Base-by-base conservation (phyloP, 2,888 invertebrate species). In the Sarcophaga rosellei region DNA sequence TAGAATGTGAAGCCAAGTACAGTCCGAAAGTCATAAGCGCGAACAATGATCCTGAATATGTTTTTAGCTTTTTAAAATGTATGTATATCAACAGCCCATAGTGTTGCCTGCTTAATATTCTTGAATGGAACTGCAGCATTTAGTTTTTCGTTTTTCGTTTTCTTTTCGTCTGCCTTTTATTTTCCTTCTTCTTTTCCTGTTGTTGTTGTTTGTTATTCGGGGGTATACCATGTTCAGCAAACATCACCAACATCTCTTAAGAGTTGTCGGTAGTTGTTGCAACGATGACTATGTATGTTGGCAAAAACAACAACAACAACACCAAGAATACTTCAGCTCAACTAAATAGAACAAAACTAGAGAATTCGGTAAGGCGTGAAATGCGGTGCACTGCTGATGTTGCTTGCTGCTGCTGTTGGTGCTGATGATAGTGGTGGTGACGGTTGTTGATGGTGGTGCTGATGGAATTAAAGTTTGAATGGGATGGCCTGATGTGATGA, bases 221-320 rank as follows among this genome's bases (percentile, higher is more conserved):
- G 17, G 47, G 53, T 53, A 25, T 53, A 72, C 45, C 47, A 45
- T 77, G 47, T 77, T 82, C 23, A 72, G 44, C 77, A 82, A 75
- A 84, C 77, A 69, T 72, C 68, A 76, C 20, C 76, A 81, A 83
- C 75, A 86, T 84, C 77, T 86, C 78, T 75, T 72, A 59, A 74
- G 76, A 86, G 81, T 70, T 77, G 82, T 84, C 61, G 83, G 75
- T 81, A 76, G 65, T 82, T 70, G 73, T 85, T 66, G 70, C 69
- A 70, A 70, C 63, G 59, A 59, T 57, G 73, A 79, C 57, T 15
- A 53, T 53, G 17, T 15, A 53, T 53, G 17, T 53, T 15, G 53
- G 17, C 53, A 53, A 47, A 47, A 84, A 61, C 35, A 75, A 44
- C 69, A 76, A 23, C 70, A 65, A 57, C 21, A 77, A 6, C 35